Conservation (phyloP, 2,797 vertebrate genomes). For the Numenius phaeopus region DNA sequence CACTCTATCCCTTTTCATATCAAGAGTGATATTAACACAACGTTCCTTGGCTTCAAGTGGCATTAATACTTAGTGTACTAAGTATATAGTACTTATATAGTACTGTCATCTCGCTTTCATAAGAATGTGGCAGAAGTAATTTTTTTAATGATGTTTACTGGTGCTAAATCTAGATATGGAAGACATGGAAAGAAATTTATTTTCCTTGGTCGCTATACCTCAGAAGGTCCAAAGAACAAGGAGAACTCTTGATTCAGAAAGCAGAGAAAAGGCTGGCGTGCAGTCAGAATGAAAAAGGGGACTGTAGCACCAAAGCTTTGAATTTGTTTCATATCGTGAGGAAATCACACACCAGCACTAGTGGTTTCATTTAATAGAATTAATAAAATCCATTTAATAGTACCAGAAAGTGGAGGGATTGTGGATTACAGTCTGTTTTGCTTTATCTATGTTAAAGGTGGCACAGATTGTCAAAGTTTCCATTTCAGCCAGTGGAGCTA, state of each 20-base stretch:
- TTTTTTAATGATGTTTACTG: neutral
- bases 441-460: neutral
- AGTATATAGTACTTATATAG: neutral
- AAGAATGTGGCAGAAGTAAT: neutral
- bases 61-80: neutral
- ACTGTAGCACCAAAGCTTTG: neutral
- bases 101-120: neutral
- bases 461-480: neutral
- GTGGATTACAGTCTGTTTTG: neutral
- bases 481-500: neutral
- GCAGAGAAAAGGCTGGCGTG: neutral
- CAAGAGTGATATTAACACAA: neutral
- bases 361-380: neutral
- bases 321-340: neutral
- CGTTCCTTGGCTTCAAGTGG: neutral
- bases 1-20: neutral
- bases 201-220: neutral
- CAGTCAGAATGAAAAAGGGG: neutral
- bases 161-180: neutral
- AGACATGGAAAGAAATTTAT: neutral
- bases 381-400: neutral
- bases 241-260: neutral
- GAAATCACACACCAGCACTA: neutral
- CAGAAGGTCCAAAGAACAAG: neutral
- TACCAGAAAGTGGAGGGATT: neutral